A percentile compares a stretch with the other conserved stretches of the same genome.
These are phyloP conservation scores for Tipula confusa DNA, from an alignment of 2,888 invertebrate species.

Conservation along the genomic window DNA sequence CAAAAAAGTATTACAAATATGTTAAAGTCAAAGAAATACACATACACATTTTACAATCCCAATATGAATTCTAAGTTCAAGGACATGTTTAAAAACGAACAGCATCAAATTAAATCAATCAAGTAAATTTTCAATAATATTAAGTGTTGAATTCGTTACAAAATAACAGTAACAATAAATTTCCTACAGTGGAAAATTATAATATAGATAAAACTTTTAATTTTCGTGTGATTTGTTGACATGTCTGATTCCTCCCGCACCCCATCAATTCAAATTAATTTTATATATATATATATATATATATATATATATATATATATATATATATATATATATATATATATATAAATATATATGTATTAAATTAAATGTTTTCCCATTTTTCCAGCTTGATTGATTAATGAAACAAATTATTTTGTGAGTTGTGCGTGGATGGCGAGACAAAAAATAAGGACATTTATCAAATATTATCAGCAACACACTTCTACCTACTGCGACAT, in stretches of 20 bases:
- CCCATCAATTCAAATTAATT: neutral
- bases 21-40: no score
- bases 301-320: neutral
- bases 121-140: neutral
- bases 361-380: neutral
- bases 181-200: neutral
- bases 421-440: neutral
- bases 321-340: neutral
- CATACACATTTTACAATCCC: no score
- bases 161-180: neutral
- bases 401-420: neutral
- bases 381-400: conserved; percentile 3
- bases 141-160: neutral
- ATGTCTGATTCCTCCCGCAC: neutral
- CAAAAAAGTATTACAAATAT: no score
- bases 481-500: neutral
- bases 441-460: neutral
- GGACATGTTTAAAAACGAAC: no score
- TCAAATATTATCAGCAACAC: neutral
- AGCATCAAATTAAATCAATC: neutral
- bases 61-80: no score
- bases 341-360: neutral
- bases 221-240: conserved; percentile 16
- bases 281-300: neutral
- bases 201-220: neutral